A percentile compares a stretch with the other conserved stretches of the same genome.
Evolutionary conservation across 2,888 invertebrate genomes (phyloP).

Genomic region (Watsonalla cultraria): DNA sequence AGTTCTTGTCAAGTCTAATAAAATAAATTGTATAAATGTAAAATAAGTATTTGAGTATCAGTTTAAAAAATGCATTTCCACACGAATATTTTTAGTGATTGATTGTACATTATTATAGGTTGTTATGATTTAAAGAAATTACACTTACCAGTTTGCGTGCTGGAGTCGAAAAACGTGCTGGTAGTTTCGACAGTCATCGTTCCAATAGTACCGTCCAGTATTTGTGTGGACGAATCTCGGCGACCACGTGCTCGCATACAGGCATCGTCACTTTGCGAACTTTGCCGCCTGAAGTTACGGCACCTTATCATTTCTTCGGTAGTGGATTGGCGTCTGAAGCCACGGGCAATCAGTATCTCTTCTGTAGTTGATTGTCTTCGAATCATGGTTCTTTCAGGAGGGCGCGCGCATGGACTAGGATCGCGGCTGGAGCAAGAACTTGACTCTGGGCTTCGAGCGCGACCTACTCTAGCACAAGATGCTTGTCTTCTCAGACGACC

Average conservation of each 20-base stretch:
- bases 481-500: constrained; percentile 87
- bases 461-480: constrained; percentile 82
- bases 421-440: constrained; percentile 90
- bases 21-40: too few relatives aligned
- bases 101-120: too few relatives aligned
- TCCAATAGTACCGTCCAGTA: constrained; percentile 93
- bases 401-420: constrained; percentile 86
- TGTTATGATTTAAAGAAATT: background rate
- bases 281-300: constrained; percentile 92
- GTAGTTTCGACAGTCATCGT: constrained; percentile 96
- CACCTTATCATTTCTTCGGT: constrained; percentile 96
- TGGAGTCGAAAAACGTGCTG: constrained; percentile 94
- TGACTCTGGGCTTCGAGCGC: constrained; percentile 83
- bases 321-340: constrained; percentile 93
- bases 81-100: background rate
- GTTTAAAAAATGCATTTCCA: background rate
- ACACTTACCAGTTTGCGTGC: constrained; percentile 93
- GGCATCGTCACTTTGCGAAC: constrained; percentile 92
- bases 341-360: constrained; percentile 93
- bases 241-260: constrained; percentile 84
- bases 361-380: constrained; percentile 94
- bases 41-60: too few relatives aligned
- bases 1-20: too few relatives aligned
- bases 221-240: constrained; percentile 92
- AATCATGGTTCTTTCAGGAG: constrained; percentile 84